A percentile compares a stretch with the other conserved stretches of the same genome.
Conservation (phyloP, 2,113 vertebrate species). For the Sminthopsis crassicaudata region DNA sequence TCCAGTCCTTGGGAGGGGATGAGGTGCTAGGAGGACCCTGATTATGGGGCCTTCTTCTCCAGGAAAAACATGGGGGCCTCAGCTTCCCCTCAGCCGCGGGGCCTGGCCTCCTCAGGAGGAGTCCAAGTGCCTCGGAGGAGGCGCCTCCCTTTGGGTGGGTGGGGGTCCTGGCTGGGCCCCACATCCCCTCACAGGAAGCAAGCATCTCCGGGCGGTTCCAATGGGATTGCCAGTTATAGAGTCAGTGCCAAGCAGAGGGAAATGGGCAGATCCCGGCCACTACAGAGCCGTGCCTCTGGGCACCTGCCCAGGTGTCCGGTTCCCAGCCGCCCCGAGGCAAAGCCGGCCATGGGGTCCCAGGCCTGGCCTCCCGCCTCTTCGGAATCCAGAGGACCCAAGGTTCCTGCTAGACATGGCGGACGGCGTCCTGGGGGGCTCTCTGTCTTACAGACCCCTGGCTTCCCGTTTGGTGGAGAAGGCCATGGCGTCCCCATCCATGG, state of each 20-base stretch:
- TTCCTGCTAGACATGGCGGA: too few species aligned
- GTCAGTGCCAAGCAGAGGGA: constrained; percentile 10
- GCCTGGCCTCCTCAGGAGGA: background rate
- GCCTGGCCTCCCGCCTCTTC: background rate
- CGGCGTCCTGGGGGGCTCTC: too few species aligned
- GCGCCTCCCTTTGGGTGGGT: background rate
- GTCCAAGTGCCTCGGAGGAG: background rate
- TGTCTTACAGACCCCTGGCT: too few species aligned
- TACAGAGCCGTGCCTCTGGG: background rate
- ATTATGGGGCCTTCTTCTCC: background rate
- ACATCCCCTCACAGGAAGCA: constrained; percentile 16
- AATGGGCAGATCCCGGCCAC: background rate
- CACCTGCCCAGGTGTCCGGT: background rate
- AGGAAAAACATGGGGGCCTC: background rate
- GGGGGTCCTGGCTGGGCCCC: background rate
- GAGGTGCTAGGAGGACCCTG: background rate
- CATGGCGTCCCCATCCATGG: too few species aligned
- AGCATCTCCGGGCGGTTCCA: background rate
- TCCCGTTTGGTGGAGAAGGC: too few species aligned
- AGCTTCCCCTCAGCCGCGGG: background rate
- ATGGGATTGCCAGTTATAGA: constrained; percentile 7
- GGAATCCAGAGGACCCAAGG: too few species aligned
- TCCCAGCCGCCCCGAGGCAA: background rate
- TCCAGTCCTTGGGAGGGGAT: background rate
- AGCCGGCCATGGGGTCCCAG: background rate